Evolutionary conservation across 2,113 vertebrate species (phyloP), one percentile per base, ranked within the genome.

Genomic region (Motacilla alba): DNA sequence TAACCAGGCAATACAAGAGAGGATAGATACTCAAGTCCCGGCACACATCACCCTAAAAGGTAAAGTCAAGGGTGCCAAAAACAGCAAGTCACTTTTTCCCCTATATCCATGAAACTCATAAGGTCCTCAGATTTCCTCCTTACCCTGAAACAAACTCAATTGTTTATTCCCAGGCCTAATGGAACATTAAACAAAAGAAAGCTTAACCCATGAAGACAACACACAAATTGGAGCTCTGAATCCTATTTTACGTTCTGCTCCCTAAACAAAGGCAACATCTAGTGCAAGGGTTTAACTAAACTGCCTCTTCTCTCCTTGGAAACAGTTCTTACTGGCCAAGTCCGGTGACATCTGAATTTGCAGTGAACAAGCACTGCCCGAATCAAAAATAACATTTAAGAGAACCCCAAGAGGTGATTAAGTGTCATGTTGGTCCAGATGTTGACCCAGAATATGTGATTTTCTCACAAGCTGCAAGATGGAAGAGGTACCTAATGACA

Each of bases 41-140:
- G 78, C 62, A 91, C 18, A 68, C 27, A 93, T 87, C 84, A 83
- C 78, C 81, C 93, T 87, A 95, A 93, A 95, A 95, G 74, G 89
- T 56, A 58, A 95, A 87, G 68, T 33, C 47, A 63, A 73, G 58
- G 59, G 24, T 80, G 87, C 58, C 81, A 94, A 93, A 95, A 94
- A 50, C 78, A 84, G 69, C 64, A 95, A 87, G 67, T 87, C 69
- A 93, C 43, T 91, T 96, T 94, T 89, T 37, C 68, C 77, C 31
- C 27, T 69, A 58, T 62, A 66, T 76, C 79, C 53, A 44, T 26
- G 31, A 89, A 95, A 93, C 50, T 89, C 18, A 0, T 13, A 63
- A 15, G 9, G 18, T 82, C 21, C 60, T 95, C 84, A 89, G 60
- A 84, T 94, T 94, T 92, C 76, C 46, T 92, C 26, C 53, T 85